A percentile compares a stretch with the other conserved stretches of the same genome.
phyloP scores from a whole-genome alignment of 2,113 vertebrate species.

The Lycaon pictus region DNA sequence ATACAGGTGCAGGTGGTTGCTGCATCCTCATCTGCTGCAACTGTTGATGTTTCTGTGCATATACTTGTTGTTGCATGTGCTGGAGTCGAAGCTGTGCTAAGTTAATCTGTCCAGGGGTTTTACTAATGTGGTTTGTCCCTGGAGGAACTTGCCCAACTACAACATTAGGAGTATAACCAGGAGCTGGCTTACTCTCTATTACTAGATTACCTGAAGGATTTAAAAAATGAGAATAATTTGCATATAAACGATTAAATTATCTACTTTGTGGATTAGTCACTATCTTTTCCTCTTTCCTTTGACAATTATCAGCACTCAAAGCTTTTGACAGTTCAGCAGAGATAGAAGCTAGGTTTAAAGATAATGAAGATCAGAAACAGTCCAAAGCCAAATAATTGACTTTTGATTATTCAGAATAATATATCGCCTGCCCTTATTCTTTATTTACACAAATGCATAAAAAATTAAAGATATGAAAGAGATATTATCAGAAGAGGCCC shows the following conservation, averaged over 20 bases:
- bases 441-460: constrained; percentile 18
- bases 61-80: constrained; percentile 98
- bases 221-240: constrained; percentile 68
- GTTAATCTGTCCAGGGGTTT: constrained; percentile 97
- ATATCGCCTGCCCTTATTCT: not conserved
- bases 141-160: constrained; percentile 93
- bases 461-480: constrained; percentile 57
- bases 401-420: constrained; percentile 27
- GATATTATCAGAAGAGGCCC: not conserved
- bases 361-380: constrained; percentile 36
- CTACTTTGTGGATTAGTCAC: constrained; percentile 39
- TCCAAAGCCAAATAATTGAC: not conserved
- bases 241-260: constrained; percentile 34
- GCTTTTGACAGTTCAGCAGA: not conserved
- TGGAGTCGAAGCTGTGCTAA: constrained; percentile 97
- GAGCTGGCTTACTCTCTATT: constrained; percentile 94
- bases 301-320: constrained; percentile 62
- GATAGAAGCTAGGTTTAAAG: not conserved
- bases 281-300: constrained; percentile 30
- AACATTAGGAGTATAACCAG: constrained; percentile 92
- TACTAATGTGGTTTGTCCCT: constrained; percentile 92
- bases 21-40: constrained; percentile 96
- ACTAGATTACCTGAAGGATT: constrained; percentile 94
- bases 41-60: constrained; percentile 95
- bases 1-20: constrained; percentile 93